Evolutionary conservation across 1,140 invertebrate genomes (phyloP), one percentile per base, ranked within the genome.

Genomic region (Parapsyche elsis): DNA sequence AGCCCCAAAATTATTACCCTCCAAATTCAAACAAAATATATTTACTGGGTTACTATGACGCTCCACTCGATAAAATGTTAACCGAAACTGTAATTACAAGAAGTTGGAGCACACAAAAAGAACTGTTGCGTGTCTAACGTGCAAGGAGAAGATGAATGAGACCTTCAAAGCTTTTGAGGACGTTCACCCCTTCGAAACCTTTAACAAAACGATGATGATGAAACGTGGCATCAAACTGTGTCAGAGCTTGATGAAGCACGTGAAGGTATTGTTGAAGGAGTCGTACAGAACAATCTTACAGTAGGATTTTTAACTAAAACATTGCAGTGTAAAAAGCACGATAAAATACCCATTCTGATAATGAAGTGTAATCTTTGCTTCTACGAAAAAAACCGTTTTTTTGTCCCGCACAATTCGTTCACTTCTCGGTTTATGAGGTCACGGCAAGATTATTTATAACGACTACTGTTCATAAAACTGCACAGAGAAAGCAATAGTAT

Each of bases 61-160:
- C 21, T 67, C 64, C 21, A 1, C 9, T n/a, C 24, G 24, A 26
- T 24, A 24, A 67, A 67, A 67, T 23, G 21, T n/a, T 67, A 67
- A 67, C 26, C 64, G 24, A 67, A 67, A 67, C 64, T 14, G 64
- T 67, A 67, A 67, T 67, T 67, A 67, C 24, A 67, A 26, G 24
- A 26, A 67, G 64, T 67, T 24, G 21, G 26, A 67, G 64, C 24
- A 26, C 64, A 67, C 24, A 46, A 53, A 57, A 75, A 57, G 73
- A 75, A 53, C 21, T 75, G 73, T 75, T 75, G 73, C 73, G 73
- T 75, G 73, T 75, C 49, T 57, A 57, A 75, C 73, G 73, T 19
- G 45, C 45, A 53, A 75, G 24, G 57, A 61, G 49, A 23, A 61
- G 64, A 75, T 49, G 73, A 75, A 75, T 57, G 46, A 57, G 73